Conservation (phyloP, 2,888 invertebrate species). For the Cyrtodaria siliqua region DNA sequence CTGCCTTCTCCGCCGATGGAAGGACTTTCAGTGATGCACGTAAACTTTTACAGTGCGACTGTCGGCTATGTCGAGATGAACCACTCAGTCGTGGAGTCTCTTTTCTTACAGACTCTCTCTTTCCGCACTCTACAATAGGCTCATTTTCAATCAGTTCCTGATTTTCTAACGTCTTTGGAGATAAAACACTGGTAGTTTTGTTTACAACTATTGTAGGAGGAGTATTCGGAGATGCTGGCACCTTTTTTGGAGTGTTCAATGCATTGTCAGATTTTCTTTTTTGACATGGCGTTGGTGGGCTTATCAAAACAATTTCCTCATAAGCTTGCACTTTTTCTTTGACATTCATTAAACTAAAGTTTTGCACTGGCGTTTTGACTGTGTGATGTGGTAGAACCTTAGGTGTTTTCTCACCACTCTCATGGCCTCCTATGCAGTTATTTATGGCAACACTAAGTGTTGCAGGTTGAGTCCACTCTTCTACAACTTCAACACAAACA, state of each 20-base stretch:
- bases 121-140: neutral
- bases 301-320: constrained; percentile 66
- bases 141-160: too few species aligned
- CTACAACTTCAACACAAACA: neutral
- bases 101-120: constrained; percentile 8
- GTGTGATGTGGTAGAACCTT: neutral
- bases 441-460: neutral
- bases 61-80: neutral
- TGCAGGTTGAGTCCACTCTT: constrained; percentile 30
- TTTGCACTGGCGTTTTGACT: constrained; percentile 35
- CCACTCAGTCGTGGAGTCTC: constrained; percentile 29
- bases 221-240: constrained; percentile 11
- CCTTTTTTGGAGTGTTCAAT: constrained; percentile 9
- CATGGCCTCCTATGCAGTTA: neutral
- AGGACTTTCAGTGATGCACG: constrained; percentile 53
- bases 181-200: constrained; percentile 1
- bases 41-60: constrained; percentile 37
- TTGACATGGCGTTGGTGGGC: constrained; percentile 19
- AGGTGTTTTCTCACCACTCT: neutral
- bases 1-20: constrained; percentile 43
- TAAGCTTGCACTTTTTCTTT: constrained; percentile 67
- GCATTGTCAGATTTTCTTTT: neutral
- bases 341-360: constrained; percentile 60
- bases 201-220: constrained; percentile 38
- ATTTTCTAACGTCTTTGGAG: too few species aligned